Evolutionary conservation across 2,888 invertebrate species (phyloP).

Genomic region (Drosophila differens): DNA sequence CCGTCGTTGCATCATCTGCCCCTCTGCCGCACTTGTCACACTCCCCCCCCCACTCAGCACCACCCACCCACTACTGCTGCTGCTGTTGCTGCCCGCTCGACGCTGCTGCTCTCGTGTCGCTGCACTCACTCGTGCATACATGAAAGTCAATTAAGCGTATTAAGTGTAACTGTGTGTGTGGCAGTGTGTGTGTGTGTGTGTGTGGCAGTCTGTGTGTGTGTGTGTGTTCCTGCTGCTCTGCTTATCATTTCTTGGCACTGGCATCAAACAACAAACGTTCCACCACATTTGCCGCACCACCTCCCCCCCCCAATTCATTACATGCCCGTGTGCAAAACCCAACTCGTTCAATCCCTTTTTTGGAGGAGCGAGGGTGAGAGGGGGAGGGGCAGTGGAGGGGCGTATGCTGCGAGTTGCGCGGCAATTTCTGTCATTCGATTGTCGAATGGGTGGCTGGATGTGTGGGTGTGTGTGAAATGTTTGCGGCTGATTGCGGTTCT

Average conservation of each 20-base stretch:
- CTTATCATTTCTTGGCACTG: constrained; percentile 74
- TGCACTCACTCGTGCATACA: constrained; percentile 80
- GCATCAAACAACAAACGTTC: constrained; percentile 68
- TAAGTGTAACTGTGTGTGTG: constrained; percentile 71
- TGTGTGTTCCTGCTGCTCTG: constrained; percentile 41
- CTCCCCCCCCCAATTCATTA: constrained; percentile 1
- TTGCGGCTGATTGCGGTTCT: constrained; percentile 76
- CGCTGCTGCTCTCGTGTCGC: constrained; percentile 60
- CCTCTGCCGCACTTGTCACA: constrained; percentile 1
- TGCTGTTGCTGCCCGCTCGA: neutral
- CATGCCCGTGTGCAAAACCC: neutral
- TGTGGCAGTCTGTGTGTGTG: constrained; percentile 17
- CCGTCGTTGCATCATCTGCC: constrained; percentile 18
- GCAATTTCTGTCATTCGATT: constrained; percentile 30
- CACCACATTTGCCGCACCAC: constrained; percentile 5
- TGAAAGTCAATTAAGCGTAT: constrained; percentile 84
- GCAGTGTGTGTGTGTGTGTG: constrained; percentile 38
- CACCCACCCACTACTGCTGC: neutral
- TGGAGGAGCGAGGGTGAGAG: neutral
- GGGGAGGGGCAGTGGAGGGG: neutral
- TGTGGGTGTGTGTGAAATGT: constrained; percentile 49
- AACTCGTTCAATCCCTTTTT: constrained; percentile 44
- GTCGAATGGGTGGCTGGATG: constrained; percentile 15
- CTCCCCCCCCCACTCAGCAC: neutral
- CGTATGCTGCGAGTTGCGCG: constrained; percentile 9